Evolutionary conservation across 1,140 invertebrate genomes (phyloP).

Genomic region (Thrips palmi): DNA sequence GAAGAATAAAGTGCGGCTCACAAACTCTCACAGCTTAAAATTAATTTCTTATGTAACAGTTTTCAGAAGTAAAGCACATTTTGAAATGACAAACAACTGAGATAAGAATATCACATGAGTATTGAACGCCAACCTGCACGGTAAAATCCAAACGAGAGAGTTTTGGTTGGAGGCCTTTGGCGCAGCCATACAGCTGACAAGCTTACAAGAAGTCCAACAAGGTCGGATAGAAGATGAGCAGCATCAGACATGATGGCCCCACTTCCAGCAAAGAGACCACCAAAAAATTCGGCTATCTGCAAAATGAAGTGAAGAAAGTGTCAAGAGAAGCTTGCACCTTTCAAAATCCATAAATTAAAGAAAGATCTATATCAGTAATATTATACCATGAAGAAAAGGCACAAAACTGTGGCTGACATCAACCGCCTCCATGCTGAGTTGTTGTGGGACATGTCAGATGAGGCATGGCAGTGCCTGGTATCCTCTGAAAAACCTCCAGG

Average conservation of each 20-base stretch:
- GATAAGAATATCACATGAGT: constrained; percentile 1
- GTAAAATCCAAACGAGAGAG: constrained; percentile 64
- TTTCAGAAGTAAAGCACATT: background rate
- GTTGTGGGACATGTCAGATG: too few relatives aligned
- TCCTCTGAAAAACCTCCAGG: too few relatives aligned
- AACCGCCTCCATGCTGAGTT: too few relatives aligned
- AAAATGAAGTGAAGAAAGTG: too few relatives aligned
- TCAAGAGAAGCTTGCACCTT: too few relatives aligned
- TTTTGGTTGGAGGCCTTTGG: constrained; percentile 37
- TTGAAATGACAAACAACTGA: constrained; percentile 1
- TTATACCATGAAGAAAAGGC: too few relatives aligned
- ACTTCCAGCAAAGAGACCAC: constrained; percentile 61
- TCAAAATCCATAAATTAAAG: too few relatives aligned
- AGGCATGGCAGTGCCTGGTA: too few relatives aligned
- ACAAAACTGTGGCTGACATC: too few relatives aligned
- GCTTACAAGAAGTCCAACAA: constrained; percentile 62
- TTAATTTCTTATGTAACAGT: background rate
- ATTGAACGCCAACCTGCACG: constrained; percentile 37
- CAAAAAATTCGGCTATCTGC: constrained; percentile 45
- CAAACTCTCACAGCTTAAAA: too few relatives aligned
- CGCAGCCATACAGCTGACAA: constrained; percentile 54
- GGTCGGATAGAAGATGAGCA: constrained; percentile 66
- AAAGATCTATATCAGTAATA: too few relatives aligned
- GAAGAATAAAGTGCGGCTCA: background rate
- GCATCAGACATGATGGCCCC: constrained; percentile 70